Conservation (phyloP, 2,888 invertebrate species). For the Andrena hattorfiana region DNA sequence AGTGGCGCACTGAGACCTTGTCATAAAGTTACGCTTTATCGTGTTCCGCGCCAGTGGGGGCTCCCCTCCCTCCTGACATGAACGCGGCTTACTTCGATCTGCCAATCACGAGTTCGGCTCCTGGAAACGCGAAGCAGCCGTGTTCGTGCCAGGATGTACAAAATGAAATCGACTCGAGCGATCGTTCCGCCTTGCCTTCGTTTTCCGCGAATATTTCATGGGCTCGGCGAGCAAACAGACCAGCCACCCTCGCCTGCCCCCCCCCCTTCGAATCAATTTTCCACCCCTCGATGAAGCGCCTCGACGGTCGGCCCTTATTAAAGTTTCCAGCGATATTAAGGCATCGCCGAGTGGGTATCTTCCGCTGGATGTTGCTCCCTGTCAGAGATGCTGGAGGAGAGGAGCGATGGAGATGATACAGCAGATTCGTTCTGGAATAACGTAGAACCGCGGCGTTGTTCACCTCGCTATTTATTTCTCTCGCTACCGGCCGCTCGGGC, state of each 20-base stretch:
- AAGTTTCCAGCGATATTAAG: conserved; percentile 11
- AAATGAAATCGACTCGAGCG: conserved; percentile 68
- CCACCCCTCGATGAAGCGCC: background rate
- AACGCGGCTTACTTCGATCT: conserved; percentile 73
- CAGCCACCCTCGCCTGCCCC: background rate
- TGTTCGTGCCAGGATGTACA: conserved; percentile 70
- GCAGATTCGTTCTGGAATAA: background rate
- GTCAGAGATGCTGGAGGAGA: background rate
- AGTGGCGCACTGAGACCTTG: conserved; percentile 70
- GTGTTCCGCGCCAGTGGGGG: conserved; percentile 73
- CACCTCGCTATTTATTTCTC: conserved; percentile 23
- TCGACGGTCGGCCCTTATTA: conserved; percentile 7
- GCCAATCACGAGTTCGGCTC: conserved; percentile 73
- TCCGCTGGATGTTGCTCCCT: background rate
- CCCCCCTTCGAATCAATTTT: conserved; percentile 17
- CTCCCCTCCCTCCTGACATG: conserved; percentile 52
- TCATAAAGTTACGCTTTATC: conserved; percentile 80
- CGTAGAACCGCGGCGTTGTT: background rate
- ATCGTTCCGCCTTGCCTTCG: conserved; percentile 53
- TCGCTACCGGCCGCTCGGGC: conserved; percentile 5
- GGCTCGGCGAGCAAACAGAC: conserved; percentile 10
- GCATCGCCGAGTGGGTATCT: background rate
- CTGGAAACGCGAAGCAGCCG: conserved; percentile 68
- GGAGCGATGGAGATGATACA: background rate
- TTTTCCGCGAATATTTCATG: conserved; percentile 38